Conservation (phyloP, 2,113 vertebrate species). For the Pachycephala philippinensis region DNA sequence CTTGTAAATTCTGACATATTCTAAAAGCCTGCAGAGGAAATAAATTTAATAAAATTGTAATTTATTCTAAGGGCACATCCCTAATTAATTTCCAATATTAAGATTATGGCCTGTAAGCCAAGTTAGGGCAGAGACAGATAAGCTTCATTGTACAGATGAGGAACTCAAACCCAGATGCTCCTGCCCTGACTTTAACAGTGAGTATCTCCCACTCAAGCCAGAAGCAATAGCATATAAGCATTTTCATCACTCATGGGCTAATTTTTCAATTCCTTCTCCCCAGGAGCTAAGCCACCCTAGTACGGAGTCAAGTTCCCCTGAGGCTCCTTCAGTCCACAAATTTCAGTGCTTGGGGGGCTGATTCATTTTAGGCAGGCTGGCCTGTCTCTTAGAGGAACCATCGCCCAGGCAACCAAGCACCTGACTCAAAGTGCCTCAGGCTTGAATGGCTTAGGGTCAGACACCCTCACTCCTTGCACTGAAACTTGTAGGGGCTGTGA, state of each 20-base stretch:
- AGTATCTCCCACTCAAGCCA: background rate
- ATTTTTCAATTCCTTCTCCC: background rate
- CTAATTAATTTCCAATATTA: background rate
- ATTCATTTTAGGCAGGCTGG: background rate
- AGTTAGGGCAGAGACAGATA: background rate
- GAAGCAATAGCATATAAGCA: background rate
- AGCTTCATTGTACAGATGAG: background rate
- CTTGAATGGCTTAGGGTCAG: background rate
- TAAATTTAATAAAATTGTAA: background rate
- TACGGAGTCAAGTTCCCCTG: background rate
- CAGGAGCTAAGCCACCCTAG: background rate
- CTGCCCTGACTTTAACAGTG: background rate
- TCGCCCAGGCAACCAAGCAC: background rate
- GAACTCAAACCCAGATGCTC: background rate
- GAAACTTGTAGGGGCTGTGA: background rate
- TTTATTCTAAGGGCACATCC: background rate
- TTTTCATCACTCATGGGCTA: background rate
- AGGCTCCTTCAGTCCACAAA: background rate
- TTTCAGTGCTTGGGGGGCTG: background rate
- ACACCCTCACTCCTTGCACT: background rate
- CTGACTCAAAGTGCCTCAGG: background rate
- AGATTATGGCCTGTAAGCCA: background rate
- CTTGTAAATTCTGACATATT: background rate
- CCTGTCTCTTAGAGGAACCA: background rate
- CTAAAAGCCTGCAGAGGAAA: background rate